Percentiles rank a stretch among this genome's conserved stretches.
Conservation (phyloP, 2,113 vertebrate species). For the Actinemys pallida region DNA sequence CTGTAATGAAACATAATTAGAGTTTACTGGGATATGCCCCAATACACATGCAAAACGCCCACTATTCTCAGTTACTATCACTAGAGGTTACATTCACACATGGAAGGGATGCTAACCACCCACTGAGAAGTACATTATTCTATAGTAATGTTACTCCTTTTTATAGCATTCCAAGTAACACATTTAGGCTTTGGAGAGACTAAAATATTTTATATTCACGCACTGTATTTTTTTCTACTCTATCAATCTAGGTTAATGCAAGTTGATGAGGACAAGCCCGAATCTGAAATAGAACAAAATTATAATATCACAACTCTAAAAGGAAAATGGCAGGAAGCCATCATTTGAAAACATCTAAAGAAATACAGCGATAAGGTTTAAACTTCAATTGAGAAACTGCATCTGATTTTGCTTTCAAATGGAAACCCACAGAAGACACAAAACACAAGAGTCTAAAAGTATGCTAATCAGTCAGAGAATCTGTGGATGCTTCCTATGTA, state of each 20-base stretch:
- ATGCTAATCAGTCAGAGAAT: constrained; percentile 6
- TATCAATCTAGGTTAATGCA: neutral
- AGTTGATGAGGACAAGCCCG: neutral
- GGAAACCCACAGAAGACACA: neutral
- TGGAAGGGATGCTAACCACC: neutral
- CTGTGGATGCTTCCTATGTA: neutral
- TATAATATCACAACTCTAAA: neutral
- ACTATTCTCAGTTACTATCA: neutral
- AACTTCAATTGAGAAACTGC: neutral
- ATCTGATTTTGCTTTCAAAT: constrained; percentile 25
- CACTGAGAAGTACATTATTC: neutral
- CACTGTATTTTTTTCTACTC: neutral
- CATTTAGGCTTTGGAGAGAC: neutral
- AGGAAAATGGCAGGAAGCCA: neutral
- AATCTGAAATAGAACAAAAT: neutral
- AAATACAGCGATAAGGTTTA: neutral
- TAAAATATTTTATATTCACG: neutral
- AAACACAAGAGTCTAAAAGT: constrained; percentile 18
- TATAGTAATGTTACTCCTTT: neutral
- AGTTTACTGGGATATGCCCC: neutral
- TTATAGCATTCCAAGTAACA: neutral
- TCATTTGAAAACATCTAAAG: neutral
- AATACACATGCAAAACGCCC: neutral
- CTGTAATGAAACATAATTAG: neutral
- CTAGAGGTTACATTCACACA: accelerated